Evolutionary conservation across 37 sponge, comb jelly and placozoan species (phyloP), one percentile per base, ranked within the genome.

Genomic region (Eunapius fragilis): DNA sequence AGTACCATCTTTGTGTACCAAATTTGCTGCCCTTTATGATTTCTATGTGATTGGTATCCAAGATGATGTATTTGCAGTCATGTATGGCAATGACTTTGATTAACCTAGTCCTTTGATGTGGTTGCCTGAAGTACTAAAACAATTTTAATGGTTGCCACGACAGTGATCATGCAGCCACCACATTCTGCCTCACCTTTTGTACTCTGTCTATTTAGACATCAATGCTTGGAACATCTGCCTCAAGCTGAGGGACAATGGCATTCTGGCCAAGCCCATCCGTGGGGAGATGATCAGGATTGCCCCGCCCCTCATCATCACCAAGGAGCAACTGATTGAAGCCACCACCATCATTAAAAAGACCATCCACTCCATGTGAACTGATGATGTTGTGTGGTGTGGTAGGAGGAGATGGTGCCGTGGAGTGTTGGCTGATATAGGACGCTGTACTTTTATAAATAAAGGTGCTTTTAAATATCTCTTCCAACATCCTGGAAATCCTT

Each of bases 251-350:
- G 98, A 99, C 69, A 83, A 85, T 41, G 97, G 99, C 3, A 68
- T 99, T 27, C 89, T 99, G 45, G 88, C 92, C 70, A 99, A 99
- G 79, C 94, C 98, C 11, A 97, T 96, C 2, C 98, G 95, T 25
- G 88, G 82, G 23, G 69, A 95, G 80, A 92, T 85, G 75, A 89
- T 99, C 48, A 83, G 99, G 24, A 75, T 99, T 74, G 89, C 99
- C 68, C 99, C 99, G 14, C 97, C 99, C 0, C 92, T 99, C 28
- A 85, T 92, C 33, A 97, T 99, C 90, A 93, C 90, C 25, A 94
- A 99, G 93, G 86, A 93, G 45, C 96, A 99, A 86, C n/a, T 93
- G 80, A 41, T 72, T 68, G 96, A 99, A 74, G 71, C 90, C 45
- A 76, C 87, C 70, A 88, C 76, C 22, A 97, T 99, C 78, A 93